Base-by-base conservation (phyloP, 1,140 invertebrate species). In the Drosophila busckii region DNA sequence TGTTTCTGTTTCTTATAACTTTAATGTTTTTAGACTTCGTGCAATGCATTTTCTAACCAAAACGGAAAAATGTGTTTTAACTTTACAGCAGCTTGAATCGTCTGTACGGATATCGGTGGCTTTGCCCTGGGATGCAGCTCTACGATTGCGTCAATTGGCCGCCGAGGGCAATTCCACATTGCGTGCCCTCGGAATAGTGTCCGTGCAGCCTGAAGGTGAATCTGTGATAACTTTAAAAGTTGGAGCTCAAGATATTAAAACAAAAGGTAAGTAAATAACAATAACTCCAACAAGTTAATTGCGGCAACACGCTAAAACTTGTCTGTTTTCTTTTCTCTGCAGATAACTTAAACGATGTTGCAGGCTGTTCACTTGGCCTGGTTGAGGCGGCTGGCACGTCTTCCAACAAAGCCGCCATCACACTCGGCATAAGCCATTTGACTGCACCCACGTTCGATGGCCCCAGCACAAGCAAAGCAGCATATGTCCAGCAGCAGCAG, bases 121-220 rank as follows among this genome's bases (percentile, higher is more conserved):
- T 83, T 96, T 98, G 89, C 96, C 97, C 65, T 92, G 94, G 87
- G 97, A 98, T 89, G 97, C 97, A 84, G 97, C 97, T 68, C 88
- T 93, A 70, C 92, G 95, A 68, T 90, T 99, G 78, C 91, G 96
- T 76, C 94, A 95, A 86, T 89, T 99, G 82, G 97, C 97, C 53
- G 93, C 95, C 85, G 93, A 95, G 87, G 95, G 96, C 64, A 95
- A 95, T 85, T 89, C 93, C 48, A 93, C 94, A 64, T 91, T 99
- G 64, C 92, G 94, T 37, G 93, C 96, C 80, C 91, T 98, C 84
- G 97, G 97, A 46, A 97, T 99, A 75, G 91, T 98, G 19, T 96
- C 96, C 52, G 96, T 99, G 64, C 97, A 98, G 90, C 92, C 98
- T 70, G 96, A 98, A 90, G 96, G 96, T 70, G 96, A 98, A 90